Evolutionary conservation across 1,140 invertebrate species (phyloP), one percentile per base, ranked within the genome.

Genomic region (Archivesica marissinica): DNA sequence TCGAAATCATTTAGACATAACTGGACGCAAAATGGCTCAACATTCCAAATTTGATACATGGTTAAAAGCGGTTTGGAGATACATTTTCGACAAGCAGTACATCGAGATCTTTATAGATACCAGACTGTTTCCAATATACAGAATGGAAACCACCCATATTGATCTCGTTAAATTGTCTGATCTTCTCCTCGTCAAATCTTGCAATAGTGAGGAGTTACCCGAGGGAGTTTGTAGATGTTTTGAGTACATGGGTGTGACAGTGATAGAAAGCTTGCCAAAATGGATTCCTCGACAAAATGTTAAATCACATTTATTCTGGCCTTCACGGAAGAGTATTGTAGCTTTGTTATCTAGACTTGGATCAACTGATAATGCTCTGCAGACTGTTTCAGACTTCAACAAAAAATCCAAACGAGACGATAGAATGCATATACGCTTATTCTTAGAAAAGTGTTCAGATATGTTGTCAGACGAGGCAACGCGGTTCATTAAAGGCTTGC

Each of bases 271-370:
- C 11, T 72, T 72, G 33, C 68, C 68, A 1, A 28, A 47, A 6
- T 72, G 68, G 68, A 50, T 72, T 30, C 68, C 68, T 2, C 50
- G 9, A 50, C 25, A 72, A 9, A 47, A 50, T n/a, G 28, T 50
- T 0, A 72, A 72, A 30, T 15, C 39, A 1, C 20, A 28, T 30
- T 72, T 72, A 4, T 72, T 30, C n/a, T 72, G 39, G 68, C 68
- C 68, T 2, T 28, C 68, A 7, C 28, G 33, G 25, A 72, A 72
- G 33, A 44, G 68, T 33, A 47, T 72, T 15, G 7, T 72, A 13
- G n/a, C 44, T 4, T 72, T 72, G n/a, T 17, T 72, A 44, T 17
- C 59, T 25, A 64, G 38, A 35, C 13, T 64, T 35, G 59, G 59
- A 35, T 17, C 30, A 3, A 25, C 9, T 1, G 25, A 17, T 25